Conservation (phyloP, 1,140 invertebrate genomes). For the Meloidogyne hapla region DNA sequence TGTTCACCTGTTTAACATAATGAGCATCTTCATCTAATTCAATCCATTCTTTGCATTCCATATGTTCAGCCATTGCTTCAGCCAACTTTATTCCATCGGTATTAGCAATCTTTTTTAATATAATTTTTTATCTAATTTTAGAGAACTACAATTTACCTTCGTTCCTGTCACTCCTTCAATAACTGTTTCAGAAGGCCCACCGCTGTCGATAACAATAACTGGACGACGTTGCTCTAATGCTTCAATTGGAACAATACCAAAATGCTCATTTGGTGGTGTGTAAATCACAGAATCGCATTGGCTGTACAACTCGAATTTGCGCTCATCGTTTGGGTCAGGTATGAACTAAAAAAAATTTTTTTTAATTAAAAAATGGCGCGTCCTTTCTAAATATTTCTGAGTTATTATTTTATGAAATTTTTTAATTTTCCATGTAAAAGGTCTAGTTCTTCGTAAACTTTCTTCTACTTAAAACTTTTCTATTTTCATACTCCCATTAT, state of each 20-base stretch:
- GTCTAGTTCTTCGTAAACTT: too few relatives aligned
- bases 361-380: not conserved
- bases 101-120: conserved; percentile 47
- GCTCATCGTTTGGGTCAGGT: conserved; percentile 51
- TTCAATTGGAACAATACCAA: conserved; percentile 63
- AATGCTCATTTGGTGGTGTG: conserved; percentile 63
- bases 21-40: conserved; percentile 55
- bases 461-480: too few relatives aligned
- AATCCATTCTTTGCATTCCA: conserved; percentile 51
- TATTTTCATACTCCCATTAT: too few relatives aligned
- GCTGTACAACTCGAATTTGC: conserved; percentile 57
- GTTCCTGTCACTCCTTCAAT: conserved; percentile 60
- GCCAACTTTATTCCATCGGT: conserved; percentile 57
- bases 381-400: too few relatives aligned
- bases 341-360: conserved; percentile 43
- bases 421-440: too few relatives aligned
- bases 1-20: conserved; percentile 51
- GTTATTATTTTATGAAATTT: too few relatives aligned
- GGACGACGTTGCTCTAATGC: conserved; percentile 61
- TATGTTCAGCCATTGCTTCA: conserved; percentile 62
- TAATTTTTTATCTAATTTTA: not conserved
- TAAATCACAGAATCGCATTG: conserved; percentile 61
- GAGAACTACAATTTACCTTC: conserved; percentile 33
- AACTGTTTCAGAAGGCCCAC: conserved; percentile 61
- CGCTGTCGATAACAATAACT: conserved; percentile 63